A percentile compares a stretch with the other conserved stretches of the same genome.
These are phyloP conservation scores for Rhincodon typus DNA, from an alignment of 2,797 vertebrate species.

Conservation along the genomic window DNA sequence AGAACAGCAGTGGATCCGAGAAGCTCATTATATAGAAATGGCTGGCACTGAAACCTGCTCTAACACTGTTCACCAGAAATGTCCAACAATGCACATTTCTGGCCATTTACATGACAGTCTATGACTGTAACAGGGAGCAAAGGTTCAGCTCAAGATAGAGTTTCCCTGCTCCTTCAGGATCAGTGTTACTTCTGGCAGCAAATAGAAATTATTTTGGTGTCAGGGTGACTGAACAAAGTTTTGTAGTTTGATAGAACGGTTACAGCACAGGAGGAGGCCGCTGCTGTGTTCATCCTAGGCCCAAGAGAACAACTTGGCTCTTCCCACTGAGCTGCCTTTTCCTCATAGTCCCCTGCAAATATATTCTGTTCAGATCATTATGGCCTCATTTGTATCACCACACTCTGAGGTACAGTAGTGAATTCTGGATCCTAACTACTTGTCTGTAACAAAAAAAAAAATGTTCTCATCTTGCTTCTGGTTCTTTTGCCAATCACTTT, in stretches of 20 bases:
- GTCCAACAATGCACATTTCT: not conserved
- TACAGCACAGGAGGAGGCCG: not conserved
- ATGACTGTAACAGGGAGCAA: not conserved
- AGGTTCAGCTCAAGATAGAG: not conserved
- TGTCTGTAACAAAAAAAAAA: not conserved
- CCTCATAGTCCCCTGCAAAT: not conserved
- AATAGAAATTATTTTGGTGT: not conserved
- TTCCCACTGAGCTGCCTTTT: not conserved
- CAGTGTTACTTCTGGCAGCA: not conserved
- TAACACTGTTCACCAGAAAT: not conserved
- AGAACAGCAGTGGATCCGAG: not conserved
- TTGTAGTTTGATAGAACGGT: not conserved
- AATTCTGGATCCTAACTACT: not conserved
- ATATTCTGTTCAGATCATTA: not conserved
- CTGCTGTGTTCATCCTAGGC: not conserved
- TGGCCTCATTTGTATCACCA: not conserved
- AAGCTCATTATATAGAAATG: not conserved
- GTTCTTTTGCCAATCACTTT: not conserved
- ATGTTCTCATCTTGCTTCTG: not conserved
- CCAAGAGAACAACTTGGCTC: too few relatives aligned
- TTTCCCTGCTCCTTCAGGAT: not conserved
- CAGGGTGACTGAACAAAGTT: not conserved
- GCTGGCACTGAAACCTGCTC: not conserved
- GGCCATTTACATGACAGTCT: not conserved
- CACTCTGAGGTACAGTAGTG: not conserved